Percentiles rank a stretch among this genome's conserved stretches.
Conservation (phyloP, 2,888 invertebrate species). For the Chydorus sphaericus region DNA sequence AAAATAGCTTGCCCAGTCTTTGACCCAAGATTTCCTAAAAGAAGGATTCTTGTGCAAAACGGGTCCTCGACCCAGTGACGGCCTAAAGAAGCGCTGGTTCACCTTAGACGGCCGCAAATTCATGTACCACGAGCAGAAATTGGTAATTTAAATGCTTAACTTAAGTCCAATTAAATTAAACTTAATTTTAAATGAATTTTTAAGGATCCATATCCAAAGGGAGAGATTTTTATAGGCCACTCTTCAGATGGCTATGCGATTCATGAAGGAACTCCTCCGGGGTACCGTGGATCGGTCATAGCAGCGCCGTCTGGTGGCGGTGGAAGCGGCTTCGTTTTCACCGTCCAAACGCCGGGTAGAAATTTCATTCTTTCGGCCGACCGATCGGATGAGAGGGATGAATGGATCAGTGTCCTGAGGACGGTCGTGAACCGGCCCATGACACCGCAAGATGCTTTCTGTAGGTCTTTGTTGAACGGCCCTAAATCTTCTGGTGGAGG, state of each 20-base stretch:
- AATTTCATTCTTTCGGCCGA: conserved; percentile 60
- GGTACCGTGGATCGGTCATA: conserved; percentile 27
- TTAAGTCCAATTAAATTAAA: conserved; percentile 2
- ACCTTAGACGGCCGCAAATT: conserved; percentile 73
- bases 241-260: conserved; percentile 60
- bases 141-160: conserved; percentile 33
- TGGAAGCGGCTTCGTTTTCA: conserved; percentile 65
- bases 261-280: conserved; percentile 46
- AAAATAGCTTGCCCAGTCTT: conserved; percentile 45
- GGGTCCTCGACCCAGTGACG: conserved; percentile 64
- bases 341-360: conserved; percentile 62
- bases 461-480: conserved; percentile 35
- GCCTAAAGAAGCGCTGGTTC: conserved; percentile 75
- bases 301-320: too few species aligned
- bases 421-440: conserved; percentile 56
- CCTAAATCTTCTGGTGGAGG: conserved; percentile 17
- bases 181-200: neutral
- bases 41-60: conserved; percentile 85
- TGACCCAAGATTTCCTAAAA: conserved; percentile 66
- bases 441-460: conserved; percentile 59
- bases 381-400: conserved; percentile 56
- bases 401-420: conserved; percentile 64
- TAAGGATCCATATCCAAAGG: conserved; percentile 72
- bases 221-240: conserved; percentile 75
- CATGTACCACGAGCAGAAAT: conserved; percentile 80